phyloP scores from a whole-genome alignment of 2,888 invertebrate genomes.

The Leptura quadrifasciata region DNA sequence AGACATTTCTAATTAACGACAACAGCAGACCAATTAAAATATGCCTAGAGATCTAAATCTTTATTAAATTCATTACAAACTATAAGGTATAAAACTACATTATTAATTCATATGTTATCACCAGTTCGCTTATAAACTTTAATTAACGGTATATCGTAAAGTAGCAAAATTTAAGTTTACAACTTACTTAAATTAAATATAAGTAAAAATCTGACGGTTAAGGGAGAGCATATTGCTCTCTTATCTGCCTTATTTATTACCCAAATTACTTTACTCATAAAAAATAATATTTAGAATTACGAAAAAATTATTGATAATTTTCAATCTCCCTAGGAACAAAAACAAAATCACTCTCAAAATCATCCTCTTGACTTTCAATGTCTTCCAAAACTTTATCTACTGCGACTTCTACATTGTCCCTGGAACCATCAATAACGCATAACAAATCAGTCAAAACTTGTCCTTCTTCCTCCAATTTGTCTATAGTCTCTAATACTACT shows the following conservation, averaged over 20 bases:
- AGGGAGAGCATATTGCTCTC: neutral
- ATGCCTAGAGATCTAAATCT: neutral
- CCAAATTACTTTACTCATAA: neutral
- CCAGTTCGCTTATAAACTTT: neutral
- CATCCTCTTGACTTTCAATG: constrained; percentile 53
- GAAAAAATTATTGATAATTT: neutral
- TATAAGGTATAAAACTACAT: neutral
- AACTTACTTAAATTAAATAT: neutral
- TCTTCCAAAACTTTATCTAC: constrained; percentile 52
- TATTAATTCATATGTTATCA: neutral
- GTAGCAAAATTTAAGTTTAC: neutral
- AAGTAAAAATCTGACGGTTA: neutral
- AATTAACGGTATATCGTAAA: neutral
- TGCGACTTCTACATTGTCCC: constrained; percentile 47
- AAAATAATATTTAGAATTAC: neutral
- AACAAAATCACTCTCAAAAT: constrained; percentile 57
- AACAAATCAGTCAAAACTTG: constrained; percentile 51
- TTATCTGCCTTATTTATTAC: neutral
- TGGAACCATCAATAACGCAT: constrained; percentile 53
- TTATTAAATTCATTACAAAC: constrained; percentile 4
- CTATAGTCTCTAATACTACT: constrained; percentile 52
- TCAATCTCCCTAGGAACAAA: constrained; percentile 51
- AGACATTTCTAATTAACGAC: too few relatives aligned
- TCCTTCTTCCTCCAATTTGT: constrained; percentile 54
- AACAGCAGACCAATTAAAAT: too few relatives aligned